phyloP scores from a whole-genome alignment of 2,797 vertebrate genomes.

The Muscicapa striata region DNA sequence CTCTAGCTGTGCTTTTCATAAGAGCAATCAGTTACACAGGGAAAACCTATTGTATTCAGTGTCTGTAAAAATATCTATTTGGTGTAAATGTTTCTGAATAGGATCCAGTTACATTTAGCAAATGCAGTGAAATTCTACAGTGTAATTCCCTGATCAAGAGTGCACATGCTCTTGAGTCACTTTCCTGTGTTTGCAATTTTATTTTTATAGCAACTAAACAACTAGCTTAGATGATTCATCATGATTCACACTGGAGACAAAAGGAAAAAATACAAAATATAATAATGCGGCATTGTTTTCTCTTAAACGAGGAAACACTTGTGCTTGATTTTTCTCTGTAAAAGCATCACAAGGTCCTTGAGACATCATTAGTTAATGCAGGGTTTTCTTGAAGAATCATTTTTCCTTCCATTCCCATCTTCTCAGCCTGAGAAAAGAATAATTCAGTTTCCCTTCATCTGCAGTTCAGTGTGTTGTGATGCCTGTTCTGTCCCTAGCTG shows the following conservation, averaged over 20 bases:
- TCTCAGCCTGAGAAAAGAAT: background rate
- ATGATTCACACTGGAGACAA: conserved; percentile 51
- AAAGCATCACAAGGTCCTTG: conserved; percentile 17
- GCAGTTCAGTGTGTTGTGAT: background rate
- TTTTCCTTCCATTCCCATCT: conserved; percentile 23
- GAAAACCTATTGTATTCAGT: background rate
- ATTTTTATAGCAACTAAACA: conserved; percentile 69
- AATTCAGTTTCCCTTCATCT: conserved; percentile 21
- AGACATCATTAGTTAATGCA: conserved; percentile 33
- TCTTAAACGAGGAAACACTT: conserved; percentile 8
- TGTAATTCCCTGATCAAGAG: conserved; percentile 40
- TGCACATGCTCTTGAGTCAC: background rate
- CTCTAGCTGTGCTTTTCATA: background rate
- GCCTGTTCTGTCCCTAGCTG: background rate
- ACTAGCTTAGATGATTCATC: conserved; percentile 55
- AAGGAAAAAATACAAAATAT: conserved; percentile 40
- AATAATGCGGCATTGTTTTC: conserved; percentile 30
- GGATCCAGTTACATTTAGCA: conserved; percentile 4
- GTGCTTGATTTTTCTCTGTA: conserved; percentile 32
- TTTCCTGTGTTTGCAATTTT: conserved; percentile 36
- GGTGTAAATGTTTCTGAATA: conserved; percentile 24
- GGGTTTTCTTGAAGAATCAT: background rate
- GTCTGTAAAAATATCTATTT: conserved; percentile 1
- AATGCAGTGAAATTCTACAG: conserved; percentile 23
- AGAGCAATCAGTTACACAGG: background rate